These are phyloP conservation scores for Cinara cedri DNA, from an alignment of 2,888 invertebrate species.

Conservation along the genomic window DNA sequence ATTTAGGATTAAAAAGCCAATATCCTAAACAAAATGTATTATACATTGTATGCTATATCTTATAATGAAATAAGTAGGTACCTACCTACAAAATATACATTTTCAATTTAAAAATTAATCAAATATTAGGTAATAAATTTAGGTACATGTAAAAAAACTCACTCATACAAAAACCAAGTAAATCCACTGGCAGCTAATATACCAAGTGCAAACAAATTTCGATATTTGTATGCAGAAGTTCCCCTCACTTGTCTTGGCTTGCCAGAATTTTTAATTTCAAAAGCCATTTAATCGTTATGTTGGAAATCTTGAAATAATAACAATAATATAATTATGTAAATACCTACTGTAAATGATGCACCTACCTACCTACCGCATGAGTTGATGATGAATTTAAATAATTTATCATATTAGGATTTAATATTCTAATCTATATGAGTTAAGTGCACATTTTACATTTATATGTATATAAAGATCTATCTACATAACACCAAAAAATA, in stretches of 20 bases:
- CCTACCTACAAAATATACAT: neutral
- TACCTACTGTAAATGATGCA: too few species aligned
- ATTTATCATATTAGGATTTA: too few species aligned
- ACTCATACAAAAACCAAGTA: slow-evolving; percentile 43
- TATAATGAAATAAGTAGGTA: neutral
- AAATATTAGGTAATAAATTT: slow-evolving; percentile 5
- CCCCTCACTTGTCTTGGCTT: slow-evolving; percentile 56
- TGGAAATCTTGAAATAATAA: slow-evolving; percentile 42
- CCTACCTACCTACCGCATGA: too few species aligned
- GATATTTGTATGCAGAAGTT: slow-evolving; percentile 53
- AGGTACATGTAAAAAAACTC: slow-evolving; percentile 17
- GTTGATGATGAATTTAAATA: too few species aligned
- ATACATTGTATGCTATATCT: too few species aligned
- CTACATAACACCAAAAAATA: too few species aligned
- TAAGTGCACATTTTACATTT: too few species aligned
- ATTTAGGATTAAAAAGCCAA: too few species aligned
- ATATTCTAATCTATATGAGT: too few species aligned
- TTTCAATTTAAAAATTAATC: neutral
- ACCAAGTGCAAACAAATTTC: slow-evolving; percentile 49
- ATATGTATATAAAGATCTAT: too few species aligned
- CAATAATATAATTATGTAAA: slow-evolving; percentile 20
- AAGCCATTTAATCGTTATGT: slow-evolving; percentile 28
- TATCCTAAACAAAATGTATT: too few species aligned
- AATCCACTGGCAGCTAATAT: slow-evolving; percentile 42
- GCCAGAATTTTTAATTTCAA: slow-evolving; percentile 46